Base-by-base conservation (phyloP, 2,888 invertebrate genomes). In the Steinernema hermaphroditum region DNA sequence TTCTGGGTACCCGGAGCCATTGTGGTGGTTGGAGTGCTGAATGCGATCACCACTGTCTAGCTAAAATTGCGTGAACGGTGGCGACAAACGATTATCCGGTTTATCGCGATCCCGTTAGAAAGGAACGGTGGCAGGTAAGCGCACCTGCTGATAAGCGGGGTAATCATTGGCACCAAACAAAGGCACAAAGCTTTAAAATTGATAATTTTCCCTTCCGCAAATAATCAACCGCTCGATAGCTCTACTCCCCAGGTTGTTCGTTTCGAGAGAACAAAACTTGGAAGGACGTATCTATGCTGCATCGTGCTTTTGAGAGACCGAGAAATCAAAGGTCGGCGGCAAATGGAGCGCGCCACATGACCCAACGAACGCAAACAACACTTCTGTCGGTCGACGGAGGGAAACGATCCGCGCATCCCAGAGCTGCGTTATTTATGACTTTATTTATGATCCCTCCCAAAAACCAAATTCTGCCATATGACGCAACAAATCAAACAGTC, bases 1-100 rank as follows among this genome's bases (percentile, higher is more conserved):
- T 62, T 62, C 62, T 62, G 62, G 34, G 62, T 24, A 62, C 62
- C 62, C 62, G 62, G 62, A 62, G 62, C 62, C 62, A 62, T 62
- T 32, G 62, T 16, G 62, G 62, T 62, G n/a, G 32, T 32, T 4
- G 4, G 62, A 32, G 6, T 29, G 62, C 16, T 29, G 32, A 29
- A 32, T 37, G 37, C 29, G 62, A 54, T 6, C 2, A 62, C 9
- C 62, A 62, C 62, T 32, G 62, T 62, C 34, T 29, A 62, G 62
- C 62, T 62, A 27, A 14, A 62, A 16, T 54, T 8, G 27, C 14
- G 16, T 16, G 27, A 16, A 32, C 4, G 29, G 1, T 4, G 32
- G 12, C n/a, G 46, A 46, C 16, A n/a, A n/a, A 19, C 22, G 2
- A 62, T 62, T 62, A 46, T 19, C 16, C 8, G 9, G 9, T n/a